Evolutionary conservation across 2,888 invertebrate species (phyloP).

Genomic region (Cryptosula pallasiana): DNA sequence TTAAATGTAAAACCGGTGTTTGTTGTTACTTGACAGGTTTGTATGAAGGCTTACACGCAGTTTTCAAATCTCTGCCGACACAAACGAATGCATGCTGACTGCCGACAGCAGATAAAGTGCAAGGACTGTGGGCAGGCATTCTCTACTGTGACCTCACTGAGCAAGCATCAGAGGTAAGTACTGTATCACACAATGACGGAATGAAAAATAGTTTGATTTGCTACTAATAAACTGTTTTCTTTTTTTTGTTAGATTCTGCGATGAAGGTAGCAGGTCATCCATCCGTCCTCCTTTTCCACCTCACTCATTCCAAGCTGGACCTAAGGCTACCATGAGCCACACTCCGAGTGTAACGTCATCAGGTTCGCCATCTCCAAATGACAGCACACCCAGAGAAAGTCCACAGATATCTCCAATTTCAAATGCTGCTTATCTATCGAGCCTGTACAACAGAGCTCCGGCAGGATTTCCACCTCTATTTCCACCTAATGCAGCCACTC

Average conservation of each 20-base stretch:
- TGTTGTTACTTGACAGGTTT: conserved; percentile 51
- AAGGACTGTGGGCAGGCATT: conserved; percentile 89
- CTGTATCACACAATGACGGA: too few relatives aligned
- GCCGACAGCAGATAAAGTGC: conserved; percentile 86
- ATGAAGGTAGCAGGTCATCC: background rate
- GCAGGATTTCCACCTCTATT: background rate
- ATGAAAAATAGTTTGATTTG: too few relatives aligned
- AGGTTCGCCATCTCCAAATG: conserved; percentile 9
- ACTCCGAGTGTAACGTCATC: conserved; percentile 7
- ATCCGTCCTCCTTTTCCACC: background rate
- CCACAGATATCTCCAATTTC: conserved; percentile 14
- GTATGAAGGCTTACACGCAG: conserved; percentile 95
- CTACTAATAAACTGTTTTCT: too few relatives aligned
- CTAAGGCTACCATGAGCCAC: background rate
- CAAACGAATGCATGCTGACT: conserved; percentile 95
- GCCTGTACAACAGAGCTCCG: background rate
- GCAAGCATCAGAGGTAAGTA: conserved; percentile 81
- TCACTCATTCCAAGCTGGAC: background rate
- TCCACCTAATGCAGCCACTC: background rate
- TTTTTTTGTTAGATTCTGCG: conserved; percentile 5
- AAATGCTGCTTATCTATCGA: background rate
- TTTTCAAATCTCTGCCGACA: conserved; percentile 99
- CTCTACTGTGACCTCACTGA: conserved; percentile 81
- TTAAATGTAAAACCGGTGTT: too few relatives aligned
- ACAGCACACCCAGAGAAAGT: conserved; percentile 8